Conservation (phyloP, 2,888 invertebrate species). For the Pollenia angustigena region DNA sequence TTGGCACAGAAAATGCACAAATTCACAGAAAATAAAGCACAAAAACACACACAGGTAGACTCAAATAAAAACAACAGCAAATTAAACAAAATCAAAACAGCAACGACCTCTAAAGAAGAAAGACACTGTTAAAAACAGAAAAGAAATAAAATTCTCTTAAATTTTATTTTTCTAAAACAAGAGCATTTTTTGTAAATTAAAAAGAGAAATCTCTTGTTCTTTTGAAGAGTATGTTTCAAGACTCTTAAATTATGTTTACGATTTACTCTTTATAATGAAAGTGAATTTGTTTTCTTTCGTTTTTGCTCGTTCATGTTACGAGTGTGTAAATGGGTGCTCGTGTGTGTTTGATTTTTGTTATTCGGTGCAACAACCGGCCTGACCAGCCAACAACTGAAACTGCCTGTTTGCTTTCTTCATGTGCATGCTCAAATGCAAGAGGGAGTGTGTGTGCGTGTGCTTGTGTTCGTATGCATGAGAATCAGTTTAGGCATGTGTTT, state of each 20-base stretch:
- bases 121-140: constrained; percentile 18
- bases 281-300: constrained; percentile 69
- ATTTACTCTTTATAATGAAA: constrained; percentile 65
- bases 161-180: not conserved
- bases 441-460: constrained; percentile 8
- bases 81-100: constrained; percentile 54
- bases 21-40: constrained; percentile 71
- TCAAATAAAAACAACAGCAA: constrained; percentile 17
- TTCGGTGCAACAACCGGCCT: constrained; percentile 65
- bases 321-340: not conserved
- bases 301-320: constrained; percentile 21
- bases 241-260: not conserved
- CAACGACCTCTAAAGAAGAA: constrained; percentile 72
- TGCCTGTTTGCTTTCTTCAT: constrained; percentile 36
- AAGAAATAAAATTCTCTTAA: constrained; percentile 26
- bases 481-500: constrained; percentile 13
- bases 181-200: not conserved
- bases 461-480: not conserved
- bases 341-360: constrained; percentile 29
- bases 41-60: constrained; percentile 49
- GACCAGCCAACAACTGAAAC: constrained; percentile 47
- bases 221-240: too few species aligned
- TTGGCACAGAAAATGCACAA: constrained; percentile 82
- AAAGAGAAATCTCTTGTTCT: not conserved
- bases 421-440: not conserved